Percentiles rank a stretch among this genome's conserved stretches.
Evolutionary conservation across 1,140 invertebrate species (phyloP).

Genomic region (Oreohelix idahoensis): DNA sequence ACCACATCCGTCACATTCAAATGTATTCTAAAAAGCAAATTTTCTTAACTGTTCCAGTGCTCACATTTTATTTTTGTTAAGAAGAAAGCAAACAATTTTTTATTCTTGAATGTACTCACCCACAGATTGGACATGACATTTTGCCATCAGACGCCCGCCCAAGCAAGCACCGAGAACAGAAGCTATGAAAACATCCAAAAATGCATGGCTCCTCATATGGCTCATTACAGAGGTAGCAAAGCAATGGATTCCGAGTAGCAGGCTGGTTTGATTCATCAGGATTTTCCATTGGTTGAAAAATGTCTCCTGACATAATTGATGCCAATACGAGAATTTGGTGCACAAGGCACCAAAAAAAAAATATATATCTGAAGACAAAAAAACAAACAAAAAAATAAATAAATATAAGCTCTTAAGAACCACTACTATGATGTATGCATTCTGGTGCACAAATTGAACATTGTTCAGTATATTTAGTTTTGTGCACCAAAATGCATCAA

Average conservation of each 20-base stretch:
- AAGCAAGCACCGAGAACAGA: slow-evolving; percentile 58
- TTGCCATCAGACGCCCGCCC: slow-evolving; percentile 53
- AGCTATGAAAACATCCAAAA: slow-evolving; percentile 62
- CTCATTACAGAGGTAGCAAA: slow-evolving; percentile 63
- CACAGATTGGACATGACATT: slow-evolving; percentile 62
- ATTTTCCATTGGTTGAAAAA: slow-evolving; percentile 60
- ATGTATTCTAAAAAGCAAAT: no score
- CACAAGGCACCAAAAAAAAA: neutral
- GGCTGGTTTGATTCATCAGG: slow-evolving; percentile 50
- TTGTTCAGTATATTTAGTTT: no score
- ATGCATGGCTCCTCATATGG: slow-evolving; percentile 64
- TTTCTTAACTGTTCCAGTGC: no score
- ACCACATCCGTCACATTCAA: no score
- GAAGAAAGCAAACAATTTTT: neutral
- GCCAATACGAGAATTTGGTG: neutral
- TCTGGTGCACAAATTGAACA: no score
- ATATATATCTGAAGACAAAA: no score
- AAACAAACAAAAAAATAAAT: no score
- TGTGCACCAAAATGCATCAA: no score
- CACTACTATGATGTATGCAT: no score
- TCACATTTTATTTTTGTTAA: no score
- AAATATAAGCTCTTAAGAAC: no score
- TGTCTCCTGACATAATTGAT: slow-evolving; percentile 61
- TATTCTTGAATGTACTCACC: slow-evolving; percentile 47
- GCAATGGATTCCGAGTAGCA: slow-evolving; percentile 55